phyloP scores from a whole-genome alignment of 2,797 vertebrate genomes.

The Novumbra hubbsi region DNA sequence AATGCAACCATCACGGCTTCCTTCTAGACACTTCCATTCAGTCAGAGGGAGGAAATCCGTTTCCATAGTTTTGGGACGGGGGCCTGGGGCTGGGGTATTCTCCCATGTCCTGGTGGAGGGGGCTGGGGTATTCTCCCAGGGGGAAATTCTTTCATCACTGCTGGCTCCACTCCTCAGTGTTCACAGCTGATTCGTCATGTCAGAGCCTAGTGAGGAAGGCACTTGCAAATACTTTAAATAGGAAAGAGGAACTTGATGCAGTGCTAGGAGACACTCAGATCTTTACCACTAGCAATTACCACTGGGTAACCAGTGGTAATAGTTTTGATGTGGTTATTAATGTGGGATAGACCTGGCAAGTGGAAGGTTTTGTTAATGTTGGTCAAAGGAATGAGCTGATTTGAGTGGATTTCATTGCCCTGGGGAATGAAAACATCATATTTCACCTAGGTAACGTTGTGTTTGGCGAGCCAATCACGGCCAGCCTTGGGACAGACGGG shows the following conservation, averaged over 20 bases:
- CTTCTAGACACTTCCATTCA: not conserved
- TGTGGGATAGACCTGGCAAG: not conserved
- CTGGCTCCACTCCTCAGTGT: slow-evolving; percentile 26
- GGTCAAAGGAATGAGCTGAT: not conserved
- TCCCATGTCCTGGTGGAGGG: slow-evolving; percentile 18
- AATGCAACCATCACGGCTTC: not conserved
- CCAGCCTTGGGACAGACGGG: slow-evolving; percentile 94
- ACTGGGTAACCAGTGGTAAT: not conserved
- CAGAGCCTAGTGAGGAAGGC: slow-evolving; percentile 12
- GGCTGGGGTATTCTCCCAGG: not conserved
- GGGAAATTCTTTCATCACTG: slow-evolving; percentile 10
- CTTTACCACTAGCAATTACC: not conserved
- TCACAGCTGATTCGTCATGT: slow-evolving; percentile 13
- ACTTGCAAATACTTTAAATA: not conserved
- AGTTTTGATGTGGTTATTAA: not conserved
- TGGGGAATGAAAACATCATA: not conserved
- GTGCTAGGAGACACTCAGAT: not conserved
- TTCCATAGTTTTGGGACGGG: slow-evolving; percentile 11
- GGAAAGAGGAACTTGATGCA: slow-evolving; percentile 9
- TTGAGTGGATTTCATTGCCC: not conserved
- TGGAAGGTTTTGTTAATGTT: not conserved
- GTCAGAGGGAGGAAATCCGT: slow-evolving; percentile 10
- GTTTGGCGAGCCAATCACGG: slow-evolving; percentile 94
- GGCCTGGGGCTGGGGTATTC: not conserved
- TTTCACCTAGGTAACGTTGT: slow-evolving; percentile 86